Percentiles rank a stretch among this genome's conserved stretches.
Evolutionary conservation across 2,888 invertebrate genomes (phyloP).

Genomic region (Lypha dubia): DNA sequence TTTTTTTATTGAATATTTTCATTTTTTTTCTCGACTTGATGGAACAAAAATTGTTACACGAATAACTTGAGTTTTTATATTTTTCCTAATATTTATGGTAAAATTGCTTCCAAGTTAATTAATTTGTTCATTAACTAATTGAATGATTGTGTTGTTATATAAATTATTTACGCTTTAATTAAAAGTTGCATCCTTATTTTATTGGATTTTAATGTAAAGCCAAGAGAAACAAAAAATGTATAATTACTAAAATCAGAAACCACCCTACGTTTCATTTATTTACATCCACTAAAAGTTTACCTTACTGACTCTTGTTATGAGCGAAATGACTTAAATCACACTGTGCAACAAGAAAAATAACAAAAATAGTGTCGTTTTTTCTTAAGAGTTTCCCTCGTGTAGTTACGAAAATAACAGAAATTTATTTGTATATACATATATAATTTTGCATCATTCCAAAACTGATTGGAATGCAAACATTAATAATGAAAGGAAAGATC

Average conservation of each 20-base stretch:
- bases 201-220: not conserved
- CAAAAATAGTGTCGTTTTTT: no score
- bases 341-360: no score
- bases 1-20: not conserved
- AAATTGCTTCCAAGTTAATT: not conserved
- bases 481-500: no score
- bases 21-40: not conserved
- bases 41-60: not conserved
- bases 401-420: no score
- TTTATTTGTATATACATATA: no score
- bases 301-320: no score
- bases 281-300: not conserved
- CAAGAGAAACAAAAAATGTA: no score
- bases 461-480: no score
- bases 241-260: not conserved
- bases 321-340: no score
- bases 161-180: not conserved
- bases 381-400: no score
- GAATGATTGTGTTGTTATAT: not conserved
- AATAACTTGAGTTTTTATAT: not conserved
- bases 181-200: not conserved
- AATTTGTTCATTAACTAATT: conserved; percentile 12
- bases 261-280: not conserved
- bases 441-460: no score
- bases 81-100: not conserved